Evolutionary conservation across 2,113 vertebrate genomes (phyloP), one percentile per base, ranked within the genome.

Genomic region (Rhynchopsitta pachyrhyncha): DNA sequence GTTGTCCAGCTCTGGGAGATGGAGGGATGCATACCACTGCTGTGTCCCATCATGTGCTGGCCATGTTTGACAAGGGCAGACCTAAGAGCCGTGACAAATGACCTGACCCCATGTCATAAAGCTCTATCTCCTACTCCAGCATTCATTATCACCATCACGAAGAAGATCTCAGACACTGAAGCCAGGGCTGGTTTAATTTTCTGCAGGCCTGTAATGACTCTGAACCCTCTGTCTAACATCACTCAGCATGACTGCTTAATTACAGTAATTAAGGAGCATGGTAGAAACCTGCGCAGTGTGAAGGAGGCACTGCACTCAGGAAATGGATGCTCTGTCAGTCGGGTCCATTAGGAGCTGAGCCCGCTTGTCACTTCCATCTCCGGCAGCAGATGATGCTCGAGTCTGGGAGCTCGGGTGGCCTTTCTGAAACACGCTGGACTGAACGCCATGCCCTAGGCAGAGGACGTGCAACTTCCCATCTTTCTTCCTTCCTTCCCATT

Each of bases 201-300:
- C 82, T 86, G 57, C 63, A 37, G 47, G 63, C 52, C 90, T 92
- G 27, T 47, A 42, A 81, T 33, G 52, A n/a, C 62, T n/a, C 92
- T 10, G 50, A 84, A 68, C 71, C 50, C 77, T 24, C 78, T 76
- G 74, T 77, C 89, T 83, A 46, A 46, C 83, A 50, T 96, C 79
- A 5, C 92, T 97, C 97, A 92, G 86, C 31, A 7, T 92, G 97
- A 97, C 93, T 97, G 53, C 88, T 91, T 98, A 98, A 98, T 98
- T 95, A 97, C 95, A 94, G 89, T 95, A 92, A 98, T 98, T 95
- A 97, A 82, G 85, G 67, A 96, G 84, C 2, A 0, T 3, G 3
- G 23, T 17, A 49, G 88, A 82, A 82, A 53, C 52, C 86, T 57
- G 81, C 2, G 13, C 41, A 3, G 75, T 13, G 67, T 17, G 50